Conservation (phyloP, 2,888 invertebrate genomes). For the Myathropa florea region DNA sequence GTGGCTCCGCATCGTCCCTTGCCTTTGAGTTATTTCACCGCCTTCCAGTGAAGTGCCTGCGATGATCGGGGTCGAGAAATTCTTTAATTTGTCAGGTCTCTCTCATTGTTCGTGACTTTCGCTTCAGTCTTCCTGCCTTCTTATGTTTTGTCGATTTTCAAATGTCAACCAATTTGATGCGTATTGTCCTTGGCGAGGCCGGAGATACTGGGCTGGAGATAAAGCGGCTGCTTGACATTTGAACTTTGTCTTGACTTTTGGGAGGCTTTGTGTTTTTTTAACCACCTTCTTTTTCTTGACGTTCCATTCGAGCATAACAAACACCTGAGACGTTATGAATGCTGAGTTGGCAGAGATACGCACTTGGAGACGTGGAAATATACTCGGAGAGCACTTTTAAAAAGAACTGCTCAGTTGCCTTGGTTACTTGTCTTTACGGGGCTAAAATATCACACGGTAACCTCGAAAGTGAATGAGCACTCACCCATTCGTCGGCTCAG, state of each 20-base stretch:
- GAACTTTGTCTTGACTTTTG: not conserved
- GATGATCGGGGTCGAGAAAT: not conserved
- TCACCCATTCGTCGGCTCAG: no score
- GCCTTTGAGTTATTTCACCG: not conserved
- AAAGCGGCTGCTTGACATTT: slow-evolving; percentile 1
- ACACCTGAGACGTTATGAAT: slow-evolving; percentile 5
- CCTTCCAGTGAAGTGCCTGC: not conserved
- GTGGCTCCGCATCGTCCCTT: not conserved
- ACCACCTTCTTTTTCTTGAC: no score
- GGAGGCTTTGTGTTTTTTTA: not conserved
- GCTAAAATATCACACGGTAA: no score
- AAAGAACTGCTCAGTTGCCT: no score
- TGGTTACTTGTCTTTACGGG: no score
- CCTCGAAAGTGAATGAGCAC: no score
- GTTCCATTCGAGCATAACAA: not conserved
- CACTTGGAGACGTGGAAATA: no score
- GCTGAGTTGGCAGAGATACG: no score
- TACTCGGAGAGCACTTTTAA: no score
- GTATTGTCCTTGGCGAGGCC: not conserved
- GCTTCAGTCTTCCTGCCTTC: not conserved
- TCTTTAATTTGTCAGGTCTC: slow-evolving; percentile 27
- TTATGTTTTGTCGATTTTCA: no score
- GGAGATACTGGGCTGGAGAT: not conserved
- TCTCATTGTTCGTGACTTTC: not conserved
- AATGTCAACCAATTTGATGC: not conserved